Base-by-base conservation (phyloP, 2,888 invertebrate species). In the Psylliodes chrysocephalus region DNA sequence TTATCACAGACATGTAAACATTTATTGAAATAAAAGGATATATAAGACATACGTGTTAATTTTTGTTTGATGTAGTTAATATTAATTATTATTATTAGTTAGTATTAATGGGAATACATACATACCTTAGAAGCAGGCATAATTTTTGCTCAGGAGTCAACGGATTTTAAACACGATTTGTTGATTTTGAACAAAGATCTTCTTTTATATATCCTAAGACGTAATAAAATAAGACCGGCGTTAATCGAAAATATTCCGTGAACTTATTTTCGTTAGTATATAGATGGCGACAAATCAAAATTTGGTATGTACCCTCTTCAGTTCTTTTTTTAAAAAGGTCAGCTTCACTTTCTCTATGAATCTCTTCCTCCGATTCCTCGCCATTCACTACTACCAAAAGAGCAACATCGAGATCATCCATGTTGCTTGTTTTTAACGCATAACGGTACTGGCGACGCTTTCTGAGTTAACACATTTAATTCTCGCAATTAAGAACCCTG, bases 61-160 rank as follows among this genome's bases (percentile, higher is more conserved):
- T 49, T 51, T 40, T 55, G 55, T 56, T 62, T 55, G 55, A 30
- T 40, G 55, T 62, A 51, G 19, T 57, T 57, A 63, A 28, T 57
- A 33, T 1, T n/a, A n/a, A n/a, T n/a, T n/a, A n/a, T n/a, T n/a
- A n/a, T n/a, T n/a, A n/a, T n/a, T n/a, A n/a, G n/a, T n/a, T n/a
- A n/a, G n/a, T n/a, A n/a, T 18, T 40, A 33, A 52, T 57, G 44
- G 33, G 52, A 44, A 61, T n/a, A n/a, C n/a, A n/a, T 38, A 52
- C 55, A 44, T 12, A 71, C 47, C 46, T 51, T 40, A 69, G 52
- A 77, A 76, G 44, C 76, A 73, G 66, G 73, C 63, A 51, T 65
- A 70, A 60, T 51, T 78, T 54, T 59, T 69, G 67, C 61, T 69
- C 65, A 59, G 69, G 65, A 46, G 65, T 51, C 52, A 67, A 55